Conservation (phyloP, 2,888 invertebrate genomes). For the Ormia ochracea region DNA sequence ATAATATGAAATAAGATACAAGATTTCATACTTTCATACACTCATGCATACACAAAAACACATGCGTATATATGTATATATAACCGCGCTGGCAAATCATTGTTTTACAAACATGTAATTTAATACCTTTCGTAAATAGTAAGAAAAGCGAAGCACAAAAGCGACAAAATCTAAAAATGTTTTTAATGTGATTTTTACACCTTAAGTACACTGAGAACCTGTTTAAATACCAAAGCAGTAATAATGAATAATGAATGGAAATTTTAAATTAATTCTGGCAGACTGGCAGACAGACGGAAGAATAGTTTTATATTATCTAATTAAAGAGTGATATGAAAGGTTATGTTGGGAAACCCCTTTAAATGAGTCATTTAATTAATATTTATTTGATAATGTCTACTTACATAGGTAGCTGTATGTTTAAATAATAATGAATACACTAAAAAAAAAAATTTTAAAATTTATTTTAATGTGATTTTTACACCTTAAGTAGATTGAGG, state of each 20-base stretch:
- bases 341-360: not conserved
- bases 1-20: not conserved
- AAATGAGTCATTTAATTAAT: too few relatives aligned
- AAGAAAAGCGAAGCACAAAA: slow-evolving; percentile 5
- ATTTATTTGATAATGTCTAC: too few relatives aligned
- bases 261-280: slow-evolving; percentile 40
- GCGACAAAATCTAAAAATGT: slow-evolving; percentile 28
- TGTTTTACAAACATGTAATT: slow-evolving; percentile 32
- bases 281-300: too few relatives aligned
- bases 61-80: not conserved
- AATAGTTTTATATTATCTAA: not conserved
- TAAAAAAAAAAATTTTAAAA: slow-evolving; percentile 28
- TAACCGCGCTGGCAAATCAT: slow-evolving; percentile 31
- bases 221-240: slow-evolving; percentile 33
- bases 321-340: not conserved
- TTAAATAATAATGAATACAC: too few relatives aligned
- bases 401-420: too few relatives aligned
- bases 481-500: slow-evolving; percentile 32
- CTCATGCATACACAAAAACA: not conserved
- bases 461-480: slow-evolving; percentile 17
- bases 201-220: slow-evolving; percentile 45
- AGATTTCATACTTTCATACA: too few relatives aligned
- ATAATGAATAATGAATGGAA: slow-evolving; percentile 31
- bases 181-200: slow-evolving; percentile 14
- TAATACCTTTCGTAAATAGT: not conserved